phyloP scores from a whole-genome alignment of 2,113 vertebrate species.

The Origma solitaria region DNA sequence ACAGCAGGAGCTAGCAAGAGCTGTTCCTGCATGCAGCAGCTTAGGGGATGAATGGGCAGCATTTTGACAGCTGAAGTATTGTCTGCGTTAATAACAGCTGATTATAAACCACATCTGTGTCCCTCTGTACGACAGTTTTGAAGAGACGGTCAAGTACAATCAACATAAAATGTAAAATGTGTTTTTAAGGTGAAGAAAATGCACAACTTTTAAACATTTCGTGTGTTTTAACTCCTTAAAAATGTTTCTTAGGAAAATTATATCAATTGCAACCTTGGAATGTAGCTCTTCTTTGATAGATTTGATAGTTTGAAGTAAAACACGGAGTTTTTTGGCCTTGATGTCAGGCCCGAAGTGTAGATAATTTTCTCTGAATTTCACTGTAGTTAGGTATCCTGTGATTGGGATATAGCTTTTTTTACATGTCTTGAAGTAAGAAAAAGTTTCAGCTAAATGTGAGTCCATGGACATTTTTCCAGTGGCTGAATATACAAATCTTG shows the following conservation, averaged over 20 bases:
- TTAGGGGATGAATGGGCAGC: neutral
- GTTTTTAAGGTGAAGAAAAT: neutral
- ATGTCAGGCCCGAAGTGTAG: neutral
- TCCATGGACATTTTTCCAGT: neutral
- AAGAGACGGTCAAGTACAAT: neutral
- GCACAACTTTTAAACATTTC: neutral
- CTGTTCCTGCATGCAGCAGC: fast-evolving
- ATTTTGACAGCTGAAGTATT: neutral
- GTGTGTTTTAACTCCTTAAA: neutral
- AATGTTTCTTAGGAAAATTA: neutral
- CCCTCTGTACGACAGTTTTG: fast-evolving
- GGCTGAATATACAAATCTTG: neutral
- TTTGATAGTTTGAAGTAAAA: neutral
- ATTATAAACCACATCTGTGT: neutral
- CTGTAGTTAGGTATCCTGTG: fast-evolving
- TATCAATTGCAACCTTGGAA: neutral
- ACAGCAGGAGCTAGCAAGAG: neutral
- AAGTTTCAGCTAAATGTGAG: neutral
- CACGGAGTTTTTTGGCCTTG: neutral
- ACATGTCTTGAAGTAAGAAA: neutral
- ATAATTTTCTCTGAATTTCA: neutral
- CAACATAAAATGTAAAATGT: neutral
- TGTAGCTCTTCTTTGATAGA: neutral
- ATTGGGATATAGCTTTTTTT: neutral
- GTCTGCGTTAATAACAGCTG: neutral